Evolutionary conservation across 1,140 invertebrate genomes (phyloP), one percentile per base, ranked within the genome.

Genomic region (Stenopsyche tienmushanensis): DNA sequence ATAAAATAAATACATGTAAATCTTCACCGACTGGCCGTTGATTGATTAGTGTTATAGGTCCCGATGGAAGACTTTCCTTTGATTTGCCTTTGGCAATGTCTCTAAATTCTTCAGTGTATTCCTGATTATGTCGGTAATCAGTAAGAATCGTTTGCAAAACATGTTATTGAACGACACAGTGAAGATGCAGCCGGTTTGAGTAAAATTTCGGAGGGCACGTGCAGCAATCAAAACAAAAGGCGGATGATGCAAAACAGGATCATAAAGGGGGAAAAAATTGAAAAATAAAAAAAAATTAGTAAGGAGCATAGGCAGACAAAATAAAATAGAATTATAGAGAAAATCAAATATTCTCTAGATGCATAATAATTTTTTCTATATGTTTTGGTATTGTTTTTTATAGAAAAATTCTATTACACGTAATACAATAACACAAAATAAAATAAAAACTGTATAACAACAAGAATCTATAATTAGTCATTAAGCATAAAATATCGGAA

Each of bases 81-180:
- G 90, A 91, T 83, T 92, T 94, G 76, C 92, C 91, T 82, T 96
- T 96, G 73, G 90, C 89, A 83, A 97, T 97, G 82, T 96, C 94
- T 72, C 94, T 86, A 83, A 97, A 96, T 82, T 97, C 94, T 84
- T 97, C 94, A 70, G 90, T 93, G 83, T 96, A 97, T 82, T 96
- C 94, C 94, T 97, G 85, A 15, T 47, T 7, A 7, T 34, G 17
- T 8, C 44, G 44, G 44, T 20, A 47, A 15, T 9, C 17, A 13
- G 17, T 20, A 47, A 8, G 7, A 47, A 47, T 41, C 24, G 52
- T 25, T 41, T 53, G 50, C 24, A 13, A 53, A 45, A 18, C 9
- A 45, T 8, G 44, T 15, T 45, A 18, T 9, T 45, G 17, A 15
- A 18, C 15, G 15, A 15, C 15, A 18, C 21, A n/a, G 21, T 20